Conservation (phyloP, 2,113 vertebrate genomes). For the Oxyruncus cristatus region DNA sequence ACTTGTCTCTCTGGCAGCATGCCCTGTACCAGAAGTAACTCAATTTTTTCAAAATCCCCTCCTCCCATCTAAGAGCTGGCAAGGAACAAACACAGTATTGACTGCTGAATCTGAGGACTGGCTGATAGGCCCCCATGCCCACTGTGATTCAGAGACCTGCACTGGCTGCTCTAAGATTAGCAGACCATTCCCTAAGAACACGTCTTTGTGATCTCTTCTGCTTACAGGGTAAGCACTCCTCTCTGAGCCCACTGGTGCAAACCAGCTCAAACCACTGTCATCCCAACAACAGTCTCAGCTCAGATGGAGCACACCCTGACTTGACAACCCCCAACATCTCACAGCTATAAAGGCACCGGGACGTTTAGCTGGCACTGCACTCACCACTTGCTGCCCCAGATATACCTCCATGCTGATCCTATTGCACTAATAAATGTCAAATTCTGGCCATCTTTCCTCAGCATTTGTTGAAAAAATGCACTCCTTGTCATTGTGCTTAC, state of each 20-base stretch:
- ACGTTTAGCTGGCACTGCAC: not conserved
- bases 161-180: not conserved
- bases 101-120: not conserved
- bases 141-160: not conserved
- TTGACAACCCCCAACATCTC: not conserved
- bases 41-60: constrained; percentile 3
- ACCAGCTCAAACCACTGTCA: not conserved
- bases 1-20: constrained; percentile 9
- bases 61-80: not conserved
- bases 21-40: constrained; percentile 12
- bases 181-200: not conserved
- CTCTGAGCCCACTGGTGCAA: not conserved
- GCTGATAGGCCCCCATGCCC: not conserved
- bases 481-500: not conserved
- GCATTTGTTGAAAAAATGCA: not conserved
- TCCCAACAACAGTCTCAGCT: not conserved
- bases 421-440: not conserved
- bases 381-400: not conserved
- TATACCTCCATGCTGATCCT: not conserved
- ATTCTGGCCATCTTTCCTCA: not conserved
- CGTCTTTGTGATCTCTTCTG: not conserved
- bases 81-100: not conserved
- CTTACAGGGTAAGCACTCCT: not conserved
- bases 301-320: not conserved
- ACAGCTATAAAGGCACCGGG: not conserved